phyloP scores from a whole-genome alignment of 2,113 vertebrate genomes.

The Dicaeum eximium region DNA sequence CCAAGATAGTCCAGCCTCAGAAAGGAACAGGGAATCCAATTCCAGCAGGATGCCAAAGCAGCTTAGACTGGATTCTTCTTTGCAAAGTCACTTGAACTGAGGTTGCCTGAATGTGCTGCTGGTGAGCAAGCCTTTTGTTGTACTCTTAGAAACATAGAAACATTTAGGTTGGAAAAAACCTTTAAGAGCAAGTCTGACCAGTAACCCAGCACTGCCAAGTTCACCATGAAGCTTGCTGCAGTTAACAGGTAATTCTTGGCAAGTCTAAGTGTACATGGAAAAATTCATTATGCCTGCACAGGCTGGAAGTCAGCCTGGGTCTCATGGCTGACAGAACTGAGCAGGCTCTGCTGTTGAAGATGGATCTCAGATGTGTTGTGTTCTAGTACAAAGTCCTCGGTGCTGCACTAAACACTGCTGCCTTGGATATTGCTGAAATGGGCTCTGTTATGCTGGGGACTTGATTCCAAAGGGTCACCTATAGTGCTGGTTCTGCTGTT shows the following conservation, averaged over 20 bases:
- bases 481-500: not conserved
- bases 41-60: not conserved
- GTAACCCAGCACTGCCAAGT: not conserved
- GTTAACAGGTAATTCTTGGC: not conserved
- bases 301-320: not conserved
- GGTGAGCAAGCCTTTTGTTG: not conserved
- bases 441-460: not conserved
- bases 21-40: not conserved
- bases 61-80: not conserved
- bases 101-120: not conserved
- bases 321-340: not conserved
- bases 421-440: not conserved
- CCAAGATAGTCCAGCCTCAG: not conserved
- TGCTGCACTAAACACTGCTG: not conserved
- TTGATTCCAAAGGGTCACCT: not conserved
- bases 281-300: not conserved
- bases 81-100: not conserved
- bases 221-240: not conserved
- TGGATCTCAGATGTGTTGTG: not conserved
- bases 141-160: not conserved
- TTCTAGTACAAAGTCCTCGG: not conserved
- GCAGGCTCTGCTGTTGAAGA: not conserved
- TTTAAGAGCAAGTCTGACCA: not conserved
- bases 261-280: not conserved
- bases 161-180: not conserved